Evolutionary conservation across 2,113 vertebrate genomes (phyloP), one percentile per base, ranked within the genome.

Genomic region (Aphyosemion australe): DNA sequence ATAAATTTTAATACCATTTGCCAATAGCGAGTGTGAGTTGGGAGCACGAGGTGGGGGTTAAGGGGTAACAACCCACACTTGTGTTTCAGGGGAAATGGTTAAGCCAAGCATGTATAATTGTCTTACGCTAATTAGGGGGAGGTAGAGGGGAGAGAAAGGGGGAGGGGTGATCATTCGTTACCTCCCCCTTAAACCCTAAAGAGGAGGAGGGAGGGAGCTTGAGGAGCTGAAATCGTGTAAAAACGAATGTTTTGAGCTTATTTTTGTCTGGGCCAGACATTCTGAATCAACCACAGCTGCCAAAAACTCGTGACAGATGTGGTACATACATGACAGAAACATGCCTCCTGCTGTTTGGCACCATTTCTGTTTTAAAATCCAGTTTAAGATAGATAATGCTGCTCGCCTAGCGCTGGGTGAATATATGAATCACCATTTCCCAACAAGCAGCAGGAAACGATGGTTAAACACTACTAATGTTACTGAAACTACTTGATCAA

Each of bases 31-130:
- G 48, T 48, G 66, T 84, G 81, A 68, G 72, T 75, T 68, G 61
- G 64, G 67, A 52, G 64, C 57, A 48, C 45, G 12, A 31, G 54
- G 60, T 51, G 56, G 60, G 61, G 66, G 53, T 26, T 50, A 67
- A 41, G 76, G 79, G 74, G 65, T 64, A 79, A 88, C 82, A 85
- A 86, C 89, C 82, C 74, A 42, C 78, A 79, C 83, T 89, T 82
- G 39, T 89, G 86, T 91, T 92, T 82, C 85, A 80, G 81, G 86
- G 93, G 91, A 89, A 88, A 90, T 84, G 81, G 88, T 87, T 89
- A 89, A 93, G 91, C 88, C 90, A 92, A 91, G 92, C 90, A 88
- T 92, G 89, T 90, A 87, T 92, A 94, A 93, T 92, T 93, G 90
- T 91, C 84, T 88, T 90, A 88, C 90, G 89, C 91, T 92, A 94